Evolutionary conservation across 2,888 invertebrate species (phyloP).

Genomic region (Ichneumoninae sp.): DNA sequence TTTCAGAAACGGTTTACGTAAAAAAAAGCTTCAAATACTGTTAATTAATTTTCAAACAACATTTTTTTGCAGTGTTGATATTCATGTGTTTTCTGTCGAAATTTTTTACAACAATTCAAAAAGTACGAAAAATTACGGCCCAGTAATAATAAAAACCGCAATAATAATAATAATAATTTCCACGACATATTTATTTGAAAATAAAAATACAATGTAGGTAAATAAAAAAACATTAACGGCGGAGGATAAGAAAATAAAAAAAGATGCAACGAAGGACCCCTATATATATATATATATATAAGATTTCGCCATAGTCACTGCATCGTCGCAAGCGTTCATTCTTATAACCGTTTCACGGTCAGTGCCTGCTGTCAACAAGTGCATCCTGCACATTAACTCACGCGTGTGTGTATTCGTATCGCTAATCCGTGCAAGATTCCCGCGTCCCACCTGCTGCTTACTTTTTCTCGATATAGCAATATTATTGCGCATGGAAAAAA

Average conservation of each 20-base stretch:
- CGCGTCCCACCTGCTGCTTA: constrained; percentile 21
- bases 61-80: too few relatives aligned
- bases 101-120: too few relatives aligned
- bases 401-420: background rate
- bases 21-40: too few relatives aligned
- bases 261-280: background rate
- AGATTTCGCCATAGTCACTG: constrained; percentile 24
- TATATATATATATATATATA: background rate
- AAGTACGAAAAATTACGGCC: too few relatives aligned
- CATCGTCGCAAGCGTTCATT: constrained; percentile 34
- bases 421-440: constrained; percentile 4
- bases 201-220: background rate
- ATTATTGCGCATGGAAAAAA: background rate
- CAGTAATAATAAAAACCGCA: too few relatives aligned
- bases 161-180: too few relatives aligned
- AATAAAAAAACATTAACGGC: background rate
- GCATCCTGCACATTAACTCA: constrained; percentile 22
- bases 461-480: constrained; percentile 3
- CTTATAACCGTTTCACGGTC: constrained; percentile 46
- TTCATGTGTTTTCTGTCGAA: too few relatives aligned
- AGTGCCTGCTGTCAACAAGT: constrained; percentile 36
- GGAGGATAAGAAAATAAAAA: background rate
- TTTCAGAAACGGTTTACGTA: too few relatives aligned
- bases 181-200: too few relatives aligned
- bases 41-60: too few relatives aligned